Evolutionary conservation across 1,140 invertebrate genomes (phyloP), one percentile per base, ranked within the genome.

Genomic region (Leucophenga varia): DNA sequence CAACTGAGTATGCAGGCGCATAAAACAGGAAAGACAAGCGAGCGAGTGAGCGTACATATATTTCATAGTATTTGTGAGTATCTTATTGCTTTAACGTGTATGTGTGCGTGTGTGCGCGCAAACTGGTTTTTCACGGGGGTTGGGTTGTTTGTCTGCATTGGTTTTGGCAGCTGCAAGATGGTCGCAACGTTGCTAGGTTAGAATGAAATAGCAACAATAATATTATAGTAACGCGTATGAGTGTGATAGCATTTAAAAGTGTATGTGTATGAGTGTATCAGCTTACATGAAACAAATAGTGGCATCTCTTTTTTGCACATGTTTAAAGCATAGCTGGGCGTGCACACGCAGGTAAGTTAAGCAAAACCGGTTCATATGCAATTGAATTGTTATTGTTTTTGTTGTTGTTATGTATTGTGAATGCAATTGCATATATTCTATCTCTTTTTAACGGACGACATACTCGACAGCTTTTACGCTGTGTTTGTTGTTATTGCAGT

Each of bases 81-180:
- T 35, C n/a, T n/a, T n/a, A n/a, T n/a, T n/a, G n/a, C n/a, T n/a
- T n/a, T n/a, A n/a, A n/a, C n/a, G 35, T 19, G 35, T 17, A 38
- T 36, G 39, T 25, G 43, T 25, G 31, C 13, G 42, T 49, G 44
- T 28, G n/a, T 45, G 49, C 7, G 31, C 39, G 43, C 41, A 63
- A 59, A 56, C 51, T 32, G 63, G 63, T 57, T 67, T 10, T 6
- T 25, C 54, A 53, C 53, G 63, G 63, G 64, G 63, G 51, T 59
- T 36, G 54, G 63, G 47, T 25, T n/a, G 10, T 25, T 10, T 25
- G 5, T 25, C 22, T n/a, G 22, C 63, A 64, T 57, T 56, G 52
- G 41, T 40, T 43, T 59, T 64, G 63, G 63, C 64, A 67, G 48
- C 67, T 67, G 67, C 63, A 67, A 67, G 63, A 67, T 67, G 63